A percentile compares a stretch with the other conserved stretches of the same genome.
Evolutionary conservation across 2,888 invertebrate genomes (phyloP).

Genomic region (Balanococcus diminutus): DNA sequence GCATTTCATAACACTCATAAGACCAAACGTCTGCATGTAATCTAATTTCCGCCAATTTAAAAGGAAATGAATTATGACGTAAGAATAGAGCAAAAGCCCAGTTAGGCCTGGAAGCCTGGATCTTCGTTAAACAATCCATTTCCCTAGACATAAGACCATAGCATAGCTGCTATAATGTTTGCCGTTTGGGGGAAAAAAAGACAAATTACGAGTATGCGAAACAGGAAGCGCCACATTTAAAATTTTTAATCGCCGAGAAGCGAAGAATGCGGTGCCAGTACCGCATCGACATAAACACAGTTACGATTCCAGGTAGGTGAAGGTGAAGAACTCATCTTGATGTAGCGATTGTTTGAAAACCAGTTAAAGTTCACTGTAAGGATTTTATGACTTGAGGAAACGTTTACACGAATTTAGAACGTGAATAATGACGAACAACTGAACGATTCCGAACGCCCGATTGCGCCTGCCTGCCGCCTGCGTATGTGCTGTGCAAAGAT

Average conservation of each 20-base stretch:
- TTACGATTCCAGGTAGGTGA: constrained; percentile 6
- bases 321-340: constrained; percentile 13
- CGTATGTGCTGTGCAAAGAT: too few species aligned
- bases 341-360: background rate
- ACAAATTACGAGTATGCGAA: background rate
- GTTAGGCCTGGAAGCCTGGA: too few species aligned
- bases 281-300: background rate
- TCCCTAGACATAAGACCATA: background rate
- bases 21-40: background rate
- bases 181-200: background rate
- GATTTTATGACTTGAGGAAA: constrained; percentile 1
- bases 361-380: constrained; percentile 19
- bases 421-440: background rate
- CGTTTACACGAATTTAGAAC: background rate
- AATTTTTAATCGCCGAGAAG: background rate
- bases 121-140: background rate
- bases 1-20: background rate
- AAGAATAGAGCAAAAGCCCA: background rate
- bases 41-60: constrained; percentile 2
- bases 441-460: too few species aligned
- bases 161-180: too few species aligned
- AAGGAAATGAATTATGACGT: background rate
- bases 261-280: background rate
- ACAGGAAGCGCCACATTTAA: background rate
- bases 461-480: too few species aligned